Evolutionary conservation across 2,888 invertebrate genomes (phyloP).

Genomic region (Parelbella ahira): DNA sequence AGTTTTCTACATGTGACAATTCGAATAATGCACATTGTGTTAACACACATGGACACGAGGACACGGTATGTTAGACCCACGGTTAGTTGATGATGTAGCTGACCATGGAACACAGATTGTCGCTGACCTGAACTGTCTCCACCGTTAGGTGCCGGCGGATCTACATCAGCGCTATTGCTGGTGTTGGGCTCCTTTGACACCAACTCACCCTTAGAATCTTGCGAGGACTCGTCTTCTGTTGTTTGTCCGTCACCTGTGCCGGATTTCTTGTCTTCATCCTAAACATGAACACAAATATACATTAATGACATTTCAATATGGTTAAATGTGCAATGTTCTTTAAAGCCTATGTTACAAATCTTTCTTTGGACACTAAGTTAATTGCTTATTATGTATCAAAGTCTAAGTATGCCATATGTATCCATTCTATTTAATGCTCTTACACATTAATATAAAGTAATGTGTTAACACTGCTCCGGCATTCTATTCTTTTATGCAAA

Average conservation of each 20-base stretch:
- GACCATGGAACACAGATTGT: slow-evolving; percentile 45
- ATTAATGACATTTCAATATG: too few relatives aligned
- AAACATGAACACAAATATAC: neutral
- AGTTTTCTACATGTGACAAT: too few relatives aligned
- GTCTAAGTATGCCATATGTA: too few relatives aligned
- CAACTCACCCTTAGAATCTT: slow-evolving; percentile 78
- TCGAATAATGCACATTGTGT: too few relatives aligned
- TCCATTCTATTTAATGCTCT: too few relatives aligned
- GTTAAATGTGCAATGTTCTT: too few relatives aligned
- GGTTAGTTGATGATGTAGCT: slow-evolving; percentile 70
- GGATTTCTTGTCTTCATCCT: slow-evolving; percentile 79
- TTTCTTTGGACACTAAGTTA: too few relatives aligned
- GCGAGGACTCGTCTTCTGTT: slow-evolving; percentile 77
- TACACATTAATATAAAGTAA: too few relatives aligned
- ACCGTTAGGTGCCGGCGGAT: slow-evolving; percentile 51
- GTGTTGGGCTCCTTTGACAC: slow-evolving; percentile 40
- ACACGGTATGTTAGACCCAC: slow-evolving; percentile 36
- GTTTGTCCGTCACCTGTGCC: slow-evolving; percentile 69
- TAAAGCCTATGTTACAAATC: too few relatives aligned
- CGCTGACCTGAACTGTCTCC: slow-evolving; percentile 54
- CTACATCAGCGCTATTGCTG: slow-evolving; percentile 70
- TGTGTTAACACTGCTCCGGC: too few relatives aligned
- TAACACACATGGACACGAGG: slow-evolving; percentile 4
- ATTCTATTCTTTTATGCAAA: too few relatives aligned
- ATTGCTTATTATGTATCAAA: too few relatives aligned